Evolutionary conservation across 2,797 vertebrate genomes (phyloP).

Genomic region (Poecile montanus): DNA sequence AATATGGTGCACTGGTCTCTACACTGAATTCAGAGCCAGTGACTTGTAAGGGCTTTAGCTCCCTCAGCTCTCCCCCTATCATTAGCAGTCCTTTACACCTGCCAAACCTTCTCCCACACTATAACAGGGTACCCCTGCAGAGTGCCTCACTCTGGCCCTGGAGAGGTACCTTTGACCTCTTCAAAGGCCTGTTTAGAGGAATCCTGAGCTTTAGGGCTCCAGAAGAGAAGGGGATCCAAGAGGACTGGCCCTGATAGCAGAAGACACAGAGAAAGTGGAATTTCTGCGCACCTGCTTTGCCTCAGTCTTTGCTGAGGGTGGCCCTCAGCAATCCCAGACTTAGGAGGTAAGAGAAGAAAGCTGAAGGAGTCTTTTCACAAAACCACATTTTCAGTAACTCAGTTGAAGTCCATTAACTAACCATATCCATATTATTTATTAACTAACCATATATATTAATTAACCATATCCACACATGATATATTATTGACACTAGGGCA

Average conservation of each 20-base stretch:
- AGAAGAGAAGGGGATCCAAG: not conserved
- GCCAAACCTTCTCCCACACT: not conserved
- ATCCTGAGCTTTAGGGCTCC: not conserved
- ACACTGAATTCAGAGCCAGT: not conserved
- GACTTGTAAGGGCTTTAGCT: not conserved
- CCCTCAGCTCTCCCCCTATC: not conserved
- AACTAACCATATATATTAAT: not conserved
- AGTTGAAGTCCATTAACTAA: not conserved
- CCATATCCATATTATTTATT: not conserved
- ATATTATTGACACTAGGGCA: not conserved
- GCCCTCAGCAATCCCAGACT: not conserved
- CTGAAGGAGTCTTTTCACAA: not conserved
- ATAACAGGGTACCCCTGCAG: not conserved
- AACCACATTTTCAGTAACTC: not conserved
- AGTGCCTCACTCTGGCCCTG: not conserved
- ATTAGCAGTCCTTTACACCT: not conserved
- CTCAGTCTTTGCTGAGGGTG: not conserved
- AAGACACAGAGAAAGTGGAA: not conserved
- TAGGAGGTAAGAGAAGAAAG: not conserved
- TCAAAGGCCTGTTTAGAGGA: fast-evolving
- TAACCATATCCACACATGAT: not conserved
- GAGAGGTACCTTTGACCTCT: not conserved
- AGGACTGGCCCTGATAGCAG: not conserved
- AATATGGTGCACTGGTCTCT: not conserved
- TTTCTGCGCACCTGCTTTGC: not conserved